These are phyloP conservation scores for Porites australiensis DNA, from an alignment of 64 coral and sea anemone species.

Conservation along the genomic window DNA sequence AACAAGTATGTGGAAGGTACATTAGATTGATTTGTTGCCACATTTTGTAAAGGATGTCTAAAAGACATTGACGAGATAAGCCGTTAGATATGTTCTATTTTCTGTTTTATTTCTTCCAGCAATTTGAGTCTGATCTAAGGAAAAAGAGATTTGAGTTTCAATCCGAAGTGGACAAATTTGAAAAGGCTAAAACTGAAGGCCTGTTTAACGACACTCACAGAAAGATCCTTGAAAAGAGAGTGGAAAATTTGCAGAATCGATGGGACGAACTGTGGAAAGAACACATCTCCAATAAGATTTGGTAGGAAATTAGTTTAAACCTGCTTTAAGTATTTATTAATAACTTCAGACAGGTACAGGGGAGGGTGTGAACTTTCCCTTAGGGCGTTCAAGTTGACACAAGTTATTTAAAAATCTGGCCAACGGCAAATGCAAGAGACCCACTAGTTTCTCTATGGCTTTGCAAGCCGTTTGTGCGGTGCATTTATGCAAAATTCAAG, in stretches of 20 bases:
- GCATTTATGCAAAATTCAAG: no score
- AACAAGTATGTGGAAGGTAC: no score
- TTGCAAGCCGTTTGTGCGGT: no score
- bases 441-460: no score
- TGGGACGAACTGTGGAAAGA: slow-evolving; percentile 24
- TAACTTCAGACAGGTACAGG: no score
- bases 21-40: no score
- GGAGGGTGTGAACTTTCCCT: no score
- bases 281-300: neutral
- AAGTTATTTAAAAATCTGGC: no score
- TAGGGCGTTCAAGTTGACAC: no score
- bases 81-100: neutral
- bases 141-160: slow-evolving; percentile 10
- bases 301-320: neutral
- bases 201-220: neutral
- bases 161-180: neutral
- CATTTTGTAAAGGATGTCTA: no score
- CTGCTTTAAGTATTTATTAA: neutral
- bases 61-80: no score
- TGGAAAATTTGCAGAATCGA: neutral
- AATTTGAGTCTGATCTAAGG: neutral
- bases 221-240: slow-evolving; percentile 2
- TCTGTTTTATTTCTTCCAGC: neutral
- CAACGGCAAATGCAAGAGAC: no score
- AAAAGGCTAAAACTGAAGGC: slow-evolving; percentile 24